These are phyloP conservation scores for Heliconius eleuchia DNA, from an alignment of 1,140 invertebrate species.

Conservation along the genomic window DNA sequence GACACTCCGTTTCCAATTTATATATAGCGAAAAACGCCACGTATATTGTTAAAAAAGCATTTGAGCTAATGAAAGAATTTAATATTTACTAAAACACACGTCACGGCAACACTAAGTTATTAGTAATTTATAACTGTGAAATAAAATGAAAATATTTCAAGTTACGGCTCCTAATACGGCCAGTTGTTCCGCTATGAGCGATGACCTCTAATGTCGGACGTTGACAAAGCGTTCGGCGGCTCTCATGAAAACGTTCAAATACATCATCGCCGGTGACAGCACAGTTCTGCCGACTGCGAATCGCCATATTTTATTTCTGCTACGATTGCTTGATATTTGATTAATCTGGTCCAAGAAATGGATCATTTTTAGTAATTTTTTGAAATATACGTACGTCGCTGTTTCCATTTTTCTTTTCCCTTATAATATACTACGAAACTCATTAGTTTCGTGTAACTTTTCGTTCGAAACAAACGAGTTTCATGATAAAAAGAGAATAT, in stretches of 20 bases:
- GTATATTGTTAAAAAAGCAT: too few species aligned
- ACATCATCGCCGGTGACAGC: conserved; percentile 75
- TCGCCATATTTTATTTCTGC: conserved; percentile 79
- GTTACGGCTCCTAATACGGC: conserved; percentile 24
- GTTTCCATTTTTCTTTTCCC: not conserved
- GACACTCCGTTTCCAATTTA: too few species aligned
- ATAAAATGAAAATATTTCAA: conserved; percentile 41
- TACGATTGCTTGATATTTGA: conserved; percentile 70
- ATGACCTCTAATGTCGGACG: conserved; percentile 75
- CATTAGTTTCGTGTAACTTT: conserved; percentile 11
- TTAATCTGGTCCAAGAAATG: conserved; percentile 54
- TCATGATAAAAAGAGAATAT: conserved; percentile 1
- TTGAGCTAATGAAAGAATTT: not conserved
- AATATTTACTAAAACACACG: not conserved
- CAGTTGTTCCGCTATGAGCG: conserved; percentile 57
- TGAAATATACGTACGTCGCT: not conserved
- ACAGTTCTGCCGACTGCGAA: conserved; percentile 68
- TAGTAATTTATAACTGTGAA: conserved; percentile 32
- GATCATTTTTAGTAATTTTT: conserved; percentile 7
- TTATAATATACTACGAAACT: not conserved
- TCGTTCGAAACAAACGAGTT: conserved; percentile 11
- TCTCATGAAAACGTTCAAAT: conserved; percentile 79
- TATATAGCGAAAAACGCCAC: too few species aligned
- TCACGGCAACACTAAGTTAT: conserved; percentile 16
- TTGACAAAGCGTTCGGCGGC: conserved; percentile 76